Evolutionary conservation across 2,113 vertebrate genomes (phyloP), one percentile per base, ranked within the genome.

Genomic region (Cryptomyrus ogoouensis): DNA sequence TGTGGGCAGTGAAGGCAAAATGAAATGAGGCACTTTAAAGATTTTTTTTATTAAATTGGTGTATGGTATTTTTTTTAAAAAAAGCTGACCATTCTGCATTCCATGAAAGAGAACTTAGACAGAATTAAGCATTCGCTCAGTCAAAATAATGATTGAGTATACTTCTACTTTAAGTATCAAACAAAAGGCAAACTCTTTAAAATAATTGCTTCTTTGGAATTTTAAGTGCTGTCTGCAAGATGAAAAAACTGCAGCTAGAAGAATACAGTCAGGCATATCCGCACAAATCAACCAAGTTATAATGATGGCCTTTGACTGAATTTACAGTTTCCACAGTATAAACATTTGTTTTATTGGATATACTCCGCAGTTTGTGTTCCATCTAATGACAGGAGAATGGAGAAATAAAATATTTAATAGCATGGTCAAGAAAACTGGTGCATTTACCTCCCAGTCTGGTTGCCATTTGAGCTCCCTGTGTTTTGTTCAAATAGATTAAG

Each of bases 161-260:
- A 83, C 70, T 83, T 89, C 88, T 70, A 50, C n/a, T 19, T 70
- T 53, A 83, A 80, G 47, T 80, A 83, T 47, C 47, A 52, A 83
- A 89, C 70, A 89, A 89, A 89, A 19, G 70, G 88, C 13, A 74
- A 89, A 80, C 47, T 70, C 66, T 89, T 89, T 89, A 50, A 89
- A 52, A 80, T 89, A 89, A 89, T 89, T 89, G 88, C 70, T 83
- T 52, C 88, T 83, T 52, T 77, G 88, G 70, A 80, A 49, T 39
- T 77, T 89, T 83, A 89, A 89, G 88, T 89, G 88, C 35, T 89
- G 70, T 89, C 53, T 89, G 27, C 70, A 53, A 52, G 47, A 85
- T 47, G 21, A 52, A 31, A 49, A 87, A 31, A 49, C n/a, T 89
- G 70, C 47, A 83, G 88, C n/a, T 53, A 39, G 10, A 47, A 70